Evolutionary conservation across 2,888 invertebrate species (phyloP).

Genomic region (Drosophila mettleri): DNA sequence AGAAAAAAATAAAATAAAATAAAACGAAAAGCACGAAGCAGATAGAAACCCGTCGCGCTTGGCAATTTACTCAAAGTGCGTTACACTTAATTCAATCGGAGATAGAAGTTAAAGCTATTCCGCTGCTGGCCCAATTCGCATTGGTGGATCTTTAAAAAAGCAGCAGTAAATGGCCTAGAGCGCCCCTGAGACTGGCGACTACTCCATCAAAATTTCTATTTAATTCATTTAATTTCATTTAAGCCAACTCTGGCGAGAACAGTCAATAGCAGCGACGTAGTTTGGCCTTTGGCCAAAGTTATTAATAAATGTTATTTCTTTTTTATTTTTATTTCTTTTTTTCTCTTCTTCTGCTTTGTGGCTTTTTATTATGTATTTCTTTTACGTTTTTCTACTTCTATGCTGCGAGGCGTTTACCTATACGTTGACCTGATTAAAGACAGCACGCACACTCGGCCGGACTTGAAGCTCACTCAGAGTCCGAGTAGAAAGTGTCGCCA

Average conservation of each 20-base stretch:
- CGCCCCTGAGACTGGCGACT: slow-evolving; percentile 17
- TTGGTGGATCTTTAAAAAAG: slow-evolving; percentile 25
- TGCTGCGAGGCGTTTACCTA: slow-evolving; percentile 26
- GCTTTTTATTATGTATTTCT: slow-evolving; percentile 19
- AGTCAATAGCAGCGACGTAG: slow-evolving; percentile 25
- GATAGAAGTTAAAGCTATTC: slow-evolving; percentile 24
- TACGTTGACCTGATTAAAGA: slow-evolving; percentile 58
- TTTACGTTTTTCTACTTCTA: slow-evolving; percentile 23
- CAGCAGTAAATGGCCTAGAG: slow-evolving; percentile 17
- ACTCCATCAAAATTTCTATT: slow-evolving; percentile 45
- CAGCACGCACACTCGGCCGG: slow-evolving; percentile 51
- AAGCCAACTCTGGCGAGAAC: slow-evolving; percentile 38
- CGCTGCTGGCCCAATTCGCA: slow-evolving; percentile 40
- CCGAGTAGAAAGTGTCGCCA: slow-evolving; percentile 66
- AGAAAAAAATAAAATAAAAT: too few species aligned
- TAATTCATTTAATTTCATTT: slow-evolving; percentile 59
- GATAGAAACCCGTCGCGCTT: slow-evolving; percentile 17
- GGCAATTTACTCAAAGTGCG: slow-evolving; percentile 38
- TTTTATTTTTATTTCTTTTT: slow-evolving; percentile 16
- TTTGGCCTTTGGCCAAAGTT: slow-evolving; percentile 57
- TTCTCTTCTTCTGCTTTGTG: slow-evolving; percentile 8
- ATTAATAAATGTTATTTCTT: slow-evolving; percentile 42
- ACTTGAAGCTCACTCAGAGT: slow-evolving; percentile 35
- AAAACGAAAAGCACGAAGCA: too few species aligned
- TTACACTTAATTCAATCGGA: slow-evolving; percentile 54